These are phyloP conservation scores for Drosophila prostipennis DNA, from an alignment of 2,888 invertebrate species.

Conservation along the genomic window DNA sequence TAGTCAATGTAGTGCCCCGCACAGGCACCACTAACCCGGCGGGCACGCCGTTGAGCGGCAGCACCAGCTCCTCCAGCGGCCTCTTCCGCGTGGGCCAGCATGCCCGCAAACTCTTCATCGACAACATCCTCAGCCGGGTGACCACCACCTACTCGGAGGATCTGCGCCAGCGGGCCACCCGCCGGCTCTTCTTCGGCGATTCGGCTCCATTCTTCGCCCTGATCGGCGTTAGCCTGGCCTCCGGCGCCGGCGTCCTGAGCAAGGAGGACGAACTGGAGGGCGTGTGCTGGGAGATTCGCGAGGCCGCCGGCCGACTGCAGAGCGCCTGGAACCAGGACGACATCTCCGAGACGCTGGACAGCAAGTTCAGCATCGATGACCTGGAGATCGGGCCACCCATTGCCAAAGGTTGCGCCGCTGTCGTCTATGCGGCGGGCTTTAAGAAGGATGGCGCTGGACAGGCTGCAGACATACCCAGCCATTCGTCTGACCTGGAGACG, in stretches of 20 bases:
- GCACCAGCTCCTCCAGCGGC: constrained; percentile 54
- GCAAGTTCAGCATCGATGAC: constrained; percentile 86
- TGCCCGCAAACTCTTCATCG: constrained; percentile 88
- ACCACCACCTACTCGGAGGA: constrained; percentile 88
- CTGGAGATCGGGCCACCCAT: constrained; percentile 89
- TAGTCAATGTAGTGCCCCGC: constrained; percentile 49
- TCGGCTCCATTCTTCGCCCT: constrained; percentile 90
- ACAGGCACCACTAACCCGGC: constrained; percentile 1
- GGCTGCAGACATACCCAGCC: not conserved
- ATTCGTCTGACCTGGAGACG: not conserved
- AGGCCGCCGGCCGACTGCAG: constrained; percentile 83
- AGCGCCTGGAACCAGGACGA: constrained; percentile 80
- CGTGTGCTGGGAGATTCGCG: constrained; percentile 91
- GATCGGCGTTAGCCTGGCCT: constrained; percentile 89
- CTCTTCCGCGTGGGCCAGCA: constrained; percentile 87
- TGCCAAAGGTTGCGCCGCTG: constrained; percentile 92
- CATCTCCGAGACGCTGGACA: constrained; percentile 82
- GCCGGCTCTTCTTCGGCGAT: constrained; percentile 88
- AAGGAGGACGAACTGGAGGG: constrained; percentile 91
- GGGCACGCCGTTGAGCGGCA: not conserved
- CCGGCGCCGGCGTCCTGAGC: constrained; percentile 89
- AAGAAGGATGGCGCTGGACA: constrained; percentile 66
- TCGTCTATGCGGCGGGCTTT: constrained; percentile 89
- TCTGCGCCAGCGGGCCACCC: constrained; percentile 87
- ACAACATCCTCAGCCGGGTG: constrained; percentile 89